Evolutionary conservation across 2,113 vertebrate species (phyloP).

Genomic region (Tamias sibiricus): DNA sequence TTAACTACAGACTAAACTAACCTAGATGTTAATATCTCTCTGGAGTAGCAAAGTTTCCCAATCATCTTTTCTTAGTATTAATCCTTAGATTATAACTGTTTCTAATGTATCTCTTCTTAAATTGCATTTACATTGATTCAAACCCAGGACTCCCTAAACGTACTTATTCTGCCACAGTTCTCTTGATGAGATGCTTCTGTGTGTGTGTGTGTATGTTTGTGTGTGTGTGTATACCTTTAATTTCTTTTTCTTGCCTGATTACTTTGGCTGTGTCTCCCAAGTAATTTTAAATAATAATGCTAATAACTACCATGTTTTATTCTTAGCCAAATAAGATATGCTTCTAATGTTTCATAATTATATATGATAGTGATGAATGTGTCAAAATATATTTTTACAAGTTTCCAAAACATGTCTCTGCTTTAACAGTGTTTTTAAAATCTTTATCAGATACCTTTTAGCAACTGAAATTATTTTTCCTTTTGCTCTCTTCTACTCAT

Average conservation of each 20-base stretch:
- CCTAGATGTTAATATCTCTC: not conserved
- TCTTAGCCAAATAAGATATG: not conserved
- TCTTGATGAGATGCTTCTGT: not conserved
- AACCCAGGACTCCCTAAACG: not conserved
- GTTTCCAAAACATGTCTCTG: not conserved
- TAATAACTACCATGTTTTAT: not conserved
- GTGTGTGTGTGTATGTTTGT: no score
- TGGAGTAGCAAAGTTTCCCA: not conserved
- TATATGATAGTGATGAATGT: not conserved
- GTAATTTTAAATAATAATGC: not conserved
- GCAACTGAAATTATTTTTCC: not conserved
- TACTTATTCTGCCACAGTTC: not conserved
- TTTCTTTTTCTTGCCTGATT: conserved; percentile 58
- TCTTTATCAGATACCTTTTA: conserved; percentile 8
- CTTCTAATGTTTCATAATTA: not conserved
- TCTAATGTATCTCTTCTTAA: not conserved
- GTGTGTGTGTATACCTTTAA: not conserved
- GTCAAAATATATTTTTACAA: not conserved
- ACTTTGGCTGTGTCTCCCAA: not conserved
- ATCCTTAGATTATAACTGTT: not conserved
- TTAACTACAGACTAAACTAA: not conserved
- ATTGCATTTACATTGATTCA: not conserved
- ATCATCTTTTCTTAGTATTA: not conserved
- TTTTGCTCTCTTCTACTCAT: not conserved
- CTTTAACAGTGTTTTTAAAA: not conserved